phyloP scores from a whole-genome alignment of 2,888 invertebrate species.

The Eustalomyia histrio region DNA sequence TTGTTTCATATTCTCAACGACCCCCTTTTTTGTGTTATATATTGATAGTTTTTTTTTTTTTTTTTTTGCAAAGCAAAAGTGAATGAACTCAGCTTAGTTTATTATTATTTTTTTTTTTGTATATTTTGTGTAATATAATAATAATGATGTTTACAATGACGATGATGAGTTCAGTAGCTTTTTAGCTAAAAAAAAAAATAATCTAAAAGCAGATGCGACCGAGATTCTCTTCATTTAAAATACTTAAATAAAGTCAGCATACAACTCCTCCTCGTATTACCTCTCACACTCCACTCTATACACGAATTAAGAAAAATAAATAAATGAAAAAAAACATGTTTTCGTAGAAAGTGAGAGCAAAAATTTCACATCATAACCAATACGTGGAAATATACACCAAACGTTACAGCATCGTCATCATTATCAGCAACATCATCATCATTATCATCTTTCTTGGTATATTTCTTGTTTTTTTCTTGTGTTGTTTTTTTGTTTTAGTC shows the following conservation, averaged over 20 bases:
- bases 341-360: constrained; percentile 79
- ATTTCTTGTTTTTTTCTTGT: constrained; percentile 30
- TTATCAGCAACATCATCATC: constrained; percentile 10
- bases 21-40: constrained; percentile 50
- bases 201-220: constrained; percentile 52
- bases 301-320: constrained; percentile 10
- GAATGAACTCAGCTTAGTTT: constrained; percentile 65
- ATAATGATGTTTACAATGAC: constrained; percentile 39
- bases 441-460: constrained; percentile 35
- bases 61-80: constrained; percentile 56
- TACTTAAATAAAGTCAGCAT: constrained; percentile 10
- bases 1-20: constrained; percentile 39
- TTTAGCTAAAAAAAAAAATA: constrained; percentile 42
- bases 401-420: constrained; percentile 52
- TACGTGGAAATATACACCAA: constrained; percentile 29
- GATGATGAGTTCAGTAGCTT: constrained; percentile 65
- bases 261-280: constrained; percentile 2
- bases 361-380: constrained; percentile 41
- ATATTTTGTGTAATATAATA: constrained; percentile 35
- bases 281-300: not conserved
- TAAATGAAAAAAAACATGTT: constrained; percentile 71
- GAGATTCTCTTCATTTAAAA: constrained; percentile 37
- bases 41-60: constrained; percentile 7
- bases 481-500: constrained; percentile 11
- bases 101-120: constrained; percentile 1